Evolutionary conservation across 1,140 invertebrate species (phyloP), one percentile per base, ranked within the genome.

Genomic region (Drosophila murphyi): DNA sequence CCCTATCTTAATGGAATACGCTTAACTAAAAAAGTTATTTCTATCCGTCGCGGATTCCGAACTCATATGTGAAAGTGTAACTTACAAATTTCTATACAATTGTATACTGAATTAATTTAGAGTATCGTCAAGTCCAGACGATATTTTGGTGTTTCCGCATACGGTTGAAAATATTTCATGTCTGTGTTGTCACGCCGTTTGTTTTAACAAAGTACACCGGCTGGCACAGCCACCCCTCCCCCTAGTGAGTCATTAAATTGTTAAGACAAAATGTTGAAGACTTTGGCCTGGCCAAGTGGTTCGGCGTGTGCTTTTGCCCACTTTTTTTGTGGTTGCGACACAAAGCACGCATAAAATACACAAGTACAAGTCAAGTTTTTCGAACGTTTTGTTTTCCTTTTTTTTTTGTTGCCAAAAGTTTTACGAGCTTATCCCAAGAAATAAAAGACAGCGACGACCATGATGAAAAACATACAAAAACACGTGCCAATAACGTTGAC

Each of bases 381-480:
- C 32, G 43, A 5, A 29, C 10, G 8, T 39, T 59, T 37, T 63
- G 10, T 47, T 43, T 54, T 67, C 48, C 39, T 37, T 52, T 67
- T 55, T 67, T 54, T 76, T 78, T 39, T 59, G 20, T 60, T 35
- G 63, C 73, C 62, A 76, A 88, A 89, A 89, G 80, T 88, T 88
- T 89, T 81, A 89, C 80, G 80, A 88, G 80, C 68, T 89, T 88
- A 89, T 85, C 74, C 76, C 31, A 45, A 57, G 55, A 59, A 80
- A 65, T 45, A 63, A 74, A 68, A 61, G 34, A 34, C 50, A 59
- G 54, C 43, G 47, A 45, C 55, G 45, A 76, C 78, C 85, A 85
- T 77, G 80, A 80, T 63, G 73, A 78, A 81, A 89, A 87, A 81
- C 74, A 81, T 55, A 75, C 74, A 72, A 74, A 63, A 82, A 61